Base-by-base conservation (phyloP, 2,888 invertebrate genomes). In the Drepana falcataria region DNA sequence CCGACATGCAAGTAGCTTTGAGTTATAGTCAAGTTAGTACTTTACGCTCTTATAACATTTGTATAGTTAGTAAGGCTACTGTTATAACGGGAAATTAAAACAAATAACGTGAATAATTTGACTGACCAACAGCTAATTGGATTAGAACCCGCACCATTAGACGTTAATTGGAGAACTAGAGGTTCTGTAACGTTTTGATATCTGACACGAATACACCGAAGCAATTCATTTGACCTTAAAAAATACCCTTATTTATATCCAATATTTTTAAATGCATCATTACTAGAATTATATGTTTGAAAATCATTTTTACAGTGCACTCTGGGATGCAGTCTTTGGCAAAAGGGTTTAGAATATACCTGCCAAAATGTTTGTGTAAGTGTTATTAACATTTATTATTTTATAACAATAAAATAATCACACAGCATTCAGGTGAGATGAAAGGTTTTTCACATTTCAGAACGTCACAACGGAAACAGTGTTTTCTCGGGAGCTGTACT, bases 331-430 rank as follows among this genome's bases (percentile, higher is more conserved):
- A 93, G 93, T 69, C 87, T 95, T 61, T 96, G 96, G 96, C 93
- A 93, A 77, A 91, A 92, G 69, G 96, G 96, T 41, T 85, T 96
- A 68, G 93, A 94, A 72, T 93, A 94, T 53, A 94, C 95, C 48
- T 97, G 97, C 77, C 94, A 94, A 83, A 93, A 93, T 69, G 94
- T 94, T 81, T 97, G 97, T 84, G 97, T 97, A 92, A 96, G 97
- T 96, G 68, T 49, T 37, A 51, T 40, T 4, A 21, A 21, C 44
- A 4, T 53, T n/a, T 34, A 49, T 35, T 53, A 48, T 47, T 49
- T 7, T 47, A 21, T 52, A 35, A 5, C 34, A 48, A 44, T 53
- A 51, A 52, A 21, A 48, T 49, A 48, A 49, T 52, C 48, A 35
- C 47, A 51, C 33, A 41, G 7, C 33, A 51, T 2, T 56, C 52